A percentile compares a stretch with the other conserved stretches of the same genome.
These are phyloP conservation scores for Dendrocopos noguchii DNA, from an alignment of 2,113 vertebrate genomes.

Conservation along the genomic window DNA sequence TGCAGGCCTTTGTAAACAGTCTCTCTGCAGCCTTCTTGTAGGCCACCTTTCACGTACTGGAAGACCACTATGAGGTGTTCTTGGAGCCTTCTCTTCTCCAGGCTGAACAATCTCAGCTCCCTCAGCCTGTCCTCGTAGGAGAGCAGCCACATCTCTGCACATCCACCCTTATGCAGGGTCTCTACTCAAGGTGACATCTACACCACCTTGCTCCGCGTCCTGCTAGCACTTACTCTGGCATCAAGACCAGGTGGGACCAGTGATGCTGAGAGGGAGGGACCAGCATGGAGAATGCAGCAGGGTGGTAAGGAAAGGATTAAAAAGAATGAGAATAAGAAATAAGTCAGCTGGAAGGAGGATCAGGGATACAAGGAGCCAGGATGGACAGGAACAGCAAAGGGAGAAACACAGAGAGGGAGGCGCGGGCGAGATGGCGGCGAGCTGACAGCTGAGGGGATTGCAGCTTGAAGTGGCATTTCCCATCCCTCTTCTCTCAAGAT, in stretches of 20 bases:
- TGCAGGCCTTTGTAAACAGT: too few species aligned
- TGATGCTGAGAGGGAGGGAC: not conserved
- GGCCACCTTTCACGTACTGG: too few species aligned
- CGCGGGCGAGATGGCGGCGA: not conserved
- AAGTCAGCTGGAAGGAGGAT: not conserved
- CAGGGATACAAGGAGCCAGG: not conserved
- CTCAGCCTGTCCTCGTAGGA: too few species aligned
- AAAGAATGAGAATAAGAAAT: not conserved
- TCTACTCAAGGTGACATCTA: not conserved
- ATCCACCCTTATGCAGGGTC: not conserved
- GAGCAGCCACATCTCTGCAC: not conserved
- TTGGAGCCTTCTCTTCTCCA: too few species aligned
- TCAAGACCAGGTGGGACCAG: not conserved
- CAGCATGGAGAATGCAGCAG: not conserved
- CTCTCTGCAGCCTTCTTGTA: too few species aligned
- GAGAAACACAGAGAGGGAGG: not conserved
- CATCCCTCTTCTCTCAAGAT: not conserved
- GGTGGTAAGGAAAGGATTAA: not conserved
- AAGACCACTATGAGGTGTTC: too few species aligned
- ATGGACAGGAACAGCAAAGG: not conserved
- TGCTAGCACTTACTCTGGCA: accelerated
- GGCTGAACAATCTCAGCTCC: too few species aligned
- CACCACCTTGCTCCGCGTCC: not conserved
- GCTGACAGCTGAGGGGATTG: not conserved
- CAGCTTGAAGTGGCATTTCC: not conserved